Percentiles rank a stretch among this genome's conserved stretches.
Evolutionary conservation across 2,888 invertebrate species (phyloP).

Genomic region (Epistrophella euchroma): DNA sequence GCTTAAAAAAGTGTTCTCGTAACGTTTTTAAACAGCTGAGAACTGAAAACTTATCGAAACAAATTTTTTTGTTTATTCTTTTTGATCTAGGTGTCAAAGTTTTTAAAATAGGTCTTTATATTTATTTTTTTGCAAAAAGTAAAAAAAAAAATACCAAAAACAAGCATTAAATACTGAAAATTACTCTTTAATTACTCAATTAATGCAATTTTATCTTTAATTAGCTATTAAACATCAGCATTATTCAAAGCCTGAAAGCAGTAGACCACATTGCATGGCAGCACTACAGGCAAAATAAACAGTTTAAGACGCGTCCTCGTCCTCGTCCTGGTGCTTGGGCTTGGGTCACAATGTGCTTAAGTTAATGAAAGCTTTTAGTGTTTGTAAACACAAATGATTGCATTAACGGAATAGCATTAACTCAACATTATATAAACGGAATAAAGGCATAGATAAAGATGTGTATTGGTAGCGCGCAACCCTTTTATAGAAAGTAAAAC

Average conservation of each 20-base stretch:
- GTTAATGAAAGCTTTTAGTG: slow-evolving; percentile 62
- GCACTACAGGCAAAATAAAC: slow-evolving; percentile 16
- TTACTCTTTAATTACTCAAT: not conserved
- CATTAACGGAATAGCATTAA: slow-evolving; percentile 57
- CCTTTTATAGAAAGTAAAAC: slow-evolving; percentile 6
- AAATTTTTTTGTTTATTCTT: no score
- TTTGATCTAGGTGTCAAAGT: no score
- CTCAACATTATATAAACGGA: not conserved
- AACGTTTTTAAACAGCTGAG: no score
- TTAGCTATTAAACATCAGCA: slow-evolving; percentile 29
- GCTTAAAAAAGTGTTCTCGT: no score
- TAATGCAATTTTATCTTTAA: slow-evolving; percentile 10
- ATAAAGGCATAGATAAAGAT: slow-evolving; percentile 10
- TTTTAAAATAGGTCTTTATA: no score
- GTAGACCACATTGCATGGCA: slow-evolving; percentile 10
- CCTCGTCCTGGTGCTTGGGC: not conserved
- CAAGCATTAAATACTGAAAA: not conserved
- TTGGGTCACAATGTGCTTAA: slow-evolving; percentile 10
- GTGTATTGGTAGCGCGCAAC: not conserved
- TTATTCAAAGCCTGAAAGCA: slow-evolving; percentile 18
- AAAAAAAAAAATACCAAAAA: not conserved
- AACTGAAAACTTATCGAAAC: no score
- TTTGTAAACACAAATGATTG: slow-evolving; percentile 58
- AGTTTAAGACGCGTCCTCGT: slow-evolving; percentile 7
- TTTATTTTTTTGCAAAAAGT: not conserved